Evolutionary conservation across 2,113 vertebrate species (phyloP), one percentile per base, ranked within the genome.

Genomic region (Campylomormyrus numenius): DNA sequence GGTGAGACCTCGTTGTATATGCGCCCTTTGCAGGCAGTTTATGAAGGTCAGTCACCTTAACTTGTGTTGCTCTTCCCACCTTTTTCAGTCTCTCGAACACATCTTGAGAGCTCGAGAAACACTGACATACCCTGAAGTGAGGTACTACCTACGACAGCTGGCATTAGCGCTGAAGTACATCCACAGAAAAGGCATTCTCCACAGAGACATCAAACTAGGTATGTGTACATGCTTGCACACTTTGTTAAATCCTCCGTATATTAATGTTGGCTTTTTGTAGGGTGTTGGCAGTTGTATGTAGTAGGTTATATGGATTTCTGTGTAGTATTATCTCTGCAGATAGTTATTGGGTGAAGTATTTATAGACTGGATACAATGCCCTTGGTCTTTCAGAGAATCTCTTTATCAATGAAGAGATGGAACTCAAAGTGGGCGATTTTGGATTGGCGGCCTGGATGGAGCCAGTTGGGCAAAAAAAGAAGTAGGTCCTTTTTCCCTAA

Each of bases 401-500:
- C 92, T 99, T 99, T 95, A 96, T 99, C 93, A 99, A 97, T 24
- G 98, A 99, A 93, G 97, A 98, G 94, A 99, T 99, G 98, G 98
- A 99, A 90, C 94, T 99, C 92, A 97, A 98, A 92, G 95, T 99
- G 90, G 98, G 98, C 85, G 98, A 99, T 93, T 99, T 99, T 42
- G 98, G 98, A 1, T 95, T 99, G 17, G 98, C 98, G 89, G 96
- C 98, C 46, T 97, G 96, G 77, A 95, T 97, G 93, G 97, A 98
- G 89, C 96, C 96, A 0, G 96, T 95, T 0, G 98, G 99, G 49
- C 97, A 99, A 94, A 99, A 98, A 50, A 50, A 11, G 49, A 50
- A 50, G 98, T 99, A 88, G 92, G 97, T 94, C 84, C 9, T 88
- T 8, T 24, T 84, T 53, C 5, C 17, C 3, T 53, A 53, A 53